Percentiles rank a stretch among this genome's conserved stretches.
Conservation (phyloP, 2,113 vertebrate species). For the Stegastes partitus region DNA sequence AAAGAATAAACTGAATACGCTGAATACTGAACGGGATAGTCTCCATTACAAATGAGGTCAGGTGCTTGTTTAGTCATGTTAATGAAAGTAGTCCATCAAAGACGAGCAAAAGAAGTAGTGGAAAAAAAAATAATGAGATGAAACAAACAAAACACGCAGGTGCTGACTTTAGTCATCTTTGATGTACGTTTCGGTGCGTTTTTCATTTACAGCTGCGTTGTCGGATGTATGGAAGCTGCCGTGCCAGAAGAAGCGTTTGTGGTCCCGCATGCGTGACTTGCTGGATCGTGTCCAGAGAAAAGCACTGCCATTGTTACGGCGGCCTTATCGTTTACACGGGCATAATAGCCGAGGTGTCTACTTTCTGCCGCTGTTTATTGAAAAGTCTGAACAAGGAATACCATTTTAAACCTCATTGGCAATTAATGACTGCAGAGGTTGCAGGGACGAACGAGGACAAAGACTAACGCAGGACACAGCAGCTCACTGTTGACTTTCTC, state of each 20-base stretch:
- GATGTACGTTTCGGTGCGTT: not conserved
- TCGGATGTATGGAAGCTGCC: not conserved
- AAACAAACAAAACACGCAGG: slow-evolving; percentile 54
- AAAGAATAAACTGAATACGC: slow-evolving; percentile 51
- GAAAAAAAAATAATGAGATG: slow-evolving; percentile 65
- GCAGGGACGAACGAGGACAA: not conserved
- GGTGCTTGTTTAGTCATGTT: slow-evolving; percentile 73
- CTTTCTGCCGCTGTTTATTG: slow-evolving; percentile 67
- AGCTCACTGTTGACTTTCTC: slow-evolving; percentile 16
- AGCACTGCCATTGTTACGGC: slow-evolving; percentile 50
- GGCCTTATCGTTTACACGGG: slow-evolving; percentile 71
- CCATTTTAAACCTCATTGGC: slow-evolving; percentile 73
- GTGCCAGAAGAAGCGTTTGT: not conserved
- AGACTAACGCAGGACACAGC: not conserved
- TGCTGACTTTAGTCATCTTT: slow-evolving; percentile 56
- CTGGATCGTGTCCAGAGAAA: slow-evolving; percentile 42
- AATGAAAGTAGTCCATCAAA: slow-evolving; percentile 74
- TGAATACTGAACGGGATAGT: slow-evolving; percentile 41
- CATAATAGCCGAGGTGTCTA: slow-evolving; percentile 69
- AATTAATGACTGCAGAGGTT: slow-evolving; percentile 57
- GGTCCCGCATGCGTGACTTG: not conserved
- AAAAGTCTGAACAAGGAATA: slow-evolving; percentile 64
- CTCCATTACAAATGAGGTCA: slow-evolving; percentile 72
- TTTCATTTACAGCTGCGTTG: not conserved
- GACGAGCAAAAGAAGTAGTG: slow-evolving; percentile 60